phyloP scores from a whole-genome alignment of 2,888 invertebrate genomes.

The Galerucella nymphaeae region DNA sequence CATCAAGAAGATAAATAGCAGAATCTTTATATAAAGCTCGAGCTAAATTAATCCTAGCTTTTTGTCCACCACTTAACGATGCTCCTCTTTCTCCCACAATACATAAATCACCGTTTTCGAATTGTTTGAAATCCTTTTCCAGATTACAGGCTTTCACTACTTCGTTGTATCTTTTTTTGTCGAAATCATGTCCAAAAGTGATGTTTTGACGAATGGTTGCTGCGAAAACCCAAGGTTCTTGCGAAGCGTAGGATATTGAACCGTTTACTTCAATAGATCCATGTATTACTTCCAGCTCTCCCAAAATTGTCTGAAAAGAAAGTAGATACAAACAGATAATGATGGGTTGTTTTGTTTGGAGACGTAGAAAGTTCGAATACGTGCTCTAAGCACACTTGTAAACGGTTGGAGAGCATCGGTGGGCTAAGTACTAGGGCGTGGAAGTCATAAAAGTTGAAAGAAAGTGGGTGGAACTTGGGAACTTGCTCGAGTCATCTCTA shows the following conservation, averaged over 20 bases:
- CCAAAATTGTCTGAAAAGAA: constrained; percentile 33
- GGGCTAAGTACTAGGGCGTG: too few species aligned
- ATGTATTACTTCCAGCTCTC: constrained; percentile 69
- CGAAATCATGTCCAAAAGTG: constrained; percentile 79
- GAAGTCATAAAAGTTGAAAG: too few species aligned
- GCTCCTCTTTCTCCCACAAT: constrained; percentile 85
- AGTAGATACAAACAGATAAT: neutral
- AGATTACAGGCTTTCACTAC: constrained; percentile 76
- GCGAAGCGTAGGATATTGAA: constrained; percentile 78
- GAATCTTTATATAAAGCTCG: constrained; percentile 77
- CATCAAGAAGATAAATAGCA: constrained; percentile 85
- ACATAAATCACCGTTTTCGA: constrained; percentile 78
- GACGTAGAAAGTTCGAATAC: too few species aligned
- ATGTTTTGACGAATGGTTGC: constrained; percentile 86
- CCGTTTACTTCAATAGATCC: constrained; percentile 76
- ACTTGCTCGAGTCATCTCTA: too few species aligned
- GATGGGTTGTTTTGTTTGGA: too few species aligned
- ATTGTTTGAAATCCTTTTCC: constrained; percentile 78
- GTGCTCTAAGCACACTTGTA: too few species aligned
- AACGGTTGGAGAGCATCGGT: too few species aligned
- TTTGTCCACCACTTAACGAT: constrained; percentile 84
- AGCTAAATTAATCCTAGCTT: constrained; percentile 78
- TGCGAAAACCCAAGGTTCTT: constrained; percentile 88
- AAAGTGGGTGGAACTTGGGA: too few species aligned
- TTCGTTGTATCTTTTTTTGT: constrained; percentile 69